Evolutionary conservation across 2,113 vertebrate species (phyloP).

Genomic region (Cavia aperea): DNA sequence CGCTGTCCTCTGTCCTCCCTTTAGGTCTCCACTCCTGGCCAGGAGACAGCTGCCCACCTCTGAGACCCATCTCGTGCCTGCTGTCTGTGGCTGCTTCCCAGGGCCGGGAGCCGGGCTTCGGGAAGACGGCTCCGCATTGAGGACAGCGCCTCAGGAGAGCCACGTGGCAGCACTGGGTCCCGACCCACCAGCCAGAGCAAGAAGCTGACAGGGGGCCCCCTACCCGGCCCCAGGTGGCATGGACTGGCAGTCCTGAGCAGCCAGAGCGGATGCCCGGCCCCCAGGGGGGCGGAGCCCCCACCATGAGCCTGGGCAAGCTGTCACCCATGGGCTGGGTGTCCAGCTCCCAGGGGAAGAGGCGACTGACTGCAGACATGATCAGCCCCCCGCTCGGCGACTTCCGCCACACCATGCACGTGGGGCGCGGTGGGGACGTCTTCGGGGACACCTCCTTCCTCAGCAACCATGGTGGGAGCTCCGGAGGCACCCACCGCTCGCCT

Average conservation of each 20-base stretch:
- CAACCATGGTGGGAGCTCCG: slow-evolving; percentile 80
- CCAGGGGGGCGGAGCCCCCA: slow-evolving; percentile 53
- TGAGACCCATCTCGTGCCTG: background rate
- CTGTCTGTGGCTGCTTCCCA: rapidly evolving
- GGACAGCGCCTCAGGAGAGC: background rate
- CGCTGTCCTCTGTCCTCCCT: slow-evolving; percentile 14
- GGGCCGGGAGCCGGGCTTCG: rapidly evolving
- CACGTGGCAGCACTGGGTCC: rapidly evolving
- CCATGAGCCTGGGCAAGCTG: slow-evolving; percentile 91
- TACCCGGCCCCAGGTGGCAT: slow-evolving; percentile 1
- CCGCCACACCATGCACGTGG: slow-evolving; percentile 96
- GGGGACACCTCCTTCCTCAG: slow-evolving; percentile 98
- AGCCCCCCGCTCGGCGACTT: slow-evolving; percentile 92
- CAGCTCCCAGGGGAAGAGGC: slow-evolving; percentile 84
- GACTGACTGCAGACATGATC: slow-evolving; percentile 94
- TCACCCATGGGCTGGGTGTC: slow-evolving; percentile 87
- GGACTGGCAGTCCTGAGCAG: slow-evolving; percentile 33
- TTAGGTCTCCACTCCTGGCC: slow-evolving; percentile 38
- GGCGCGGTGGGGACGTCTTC: slow-evolving; percentile 91
- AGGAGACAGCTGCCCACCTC: background rate
- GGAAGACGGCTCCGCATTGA: background rate
- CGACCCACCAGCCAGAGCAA: background rate
- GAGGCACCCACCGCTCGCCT: slow-evolving; percentile 74
- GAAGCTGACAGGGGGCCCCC: background rate
- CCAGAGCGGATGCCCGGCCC: slow-evolving; percentile 49